phyloP scores from a whole-genome alignment of 1,140 invertebrate species.

The Orius insidiosus region DNA sequence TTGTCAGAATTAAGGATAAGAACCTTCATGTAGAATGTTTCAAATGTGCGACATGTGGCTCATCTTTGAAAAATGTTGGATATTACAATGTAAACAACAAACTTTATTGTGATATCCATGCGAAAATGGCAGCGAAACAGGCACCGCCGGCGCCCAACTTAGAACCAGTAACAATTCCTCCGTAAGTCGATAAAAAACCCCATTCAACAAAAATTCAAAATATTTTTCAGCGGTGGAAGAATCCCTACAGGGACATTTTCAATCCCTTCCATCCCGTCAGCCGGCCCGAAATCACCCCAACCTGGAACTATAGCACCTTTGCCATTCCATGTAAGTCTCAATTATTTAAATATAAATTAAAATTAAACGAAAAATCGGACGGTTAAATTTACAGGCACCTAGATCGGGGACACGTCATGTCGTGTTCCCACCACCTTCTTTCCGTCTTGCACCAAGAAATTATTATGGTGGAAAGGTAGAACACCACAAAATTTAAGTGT shows the following conservation, averaged over 20 bases:
- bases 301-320: slow-evolving; percentile 25
- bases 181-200: too few species aligned
- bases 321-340: slow-evolving; percentile 27
- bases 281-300: slow-evolving; percentile 22
- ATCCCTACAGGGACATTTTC: slow-evolving; percentile 8
- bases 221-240: slow-evolving; percentile 13
- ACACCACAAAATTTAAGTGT: background rate
- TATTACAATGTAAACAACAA: slow-evolving; percentile 93
- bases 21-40: slow-evolving; percentile 93
- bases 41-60: slow-evolving; percentile 87
- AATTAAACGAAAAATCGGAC: background rate
- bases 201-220: too few species aligned
- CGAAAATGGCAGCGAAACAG: slow-evolving; percentile 69
- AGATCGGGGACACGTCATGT: slow-evolving; percentile 21
- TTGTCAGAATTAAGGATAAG: slow-evolving; percentile 90
- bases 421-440: background rate
- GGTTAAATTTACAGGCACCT: slow-evolving; percentile 20
- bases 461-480: too few species aligned
- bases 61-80: slow-evolving; percentile 86
- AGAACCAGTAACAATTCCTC: slow-evolving; percentile 58
- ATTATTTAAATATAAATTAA: slow-evolving; percentile 1
- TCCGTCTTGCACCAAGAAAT: slow-evolving; percentile 14
- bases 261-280: slow-evolving; percentile 4
- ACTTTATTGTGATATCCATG: slow-evolving; percentile 90
- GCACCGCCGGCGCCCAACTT: slow-evolving; percentile 57